These are phyloP conservation scores for Peromyscus californicus DNA, from an alignment of 2,113 vertebrate genomes.

Conservation along the genomic window DNA sequence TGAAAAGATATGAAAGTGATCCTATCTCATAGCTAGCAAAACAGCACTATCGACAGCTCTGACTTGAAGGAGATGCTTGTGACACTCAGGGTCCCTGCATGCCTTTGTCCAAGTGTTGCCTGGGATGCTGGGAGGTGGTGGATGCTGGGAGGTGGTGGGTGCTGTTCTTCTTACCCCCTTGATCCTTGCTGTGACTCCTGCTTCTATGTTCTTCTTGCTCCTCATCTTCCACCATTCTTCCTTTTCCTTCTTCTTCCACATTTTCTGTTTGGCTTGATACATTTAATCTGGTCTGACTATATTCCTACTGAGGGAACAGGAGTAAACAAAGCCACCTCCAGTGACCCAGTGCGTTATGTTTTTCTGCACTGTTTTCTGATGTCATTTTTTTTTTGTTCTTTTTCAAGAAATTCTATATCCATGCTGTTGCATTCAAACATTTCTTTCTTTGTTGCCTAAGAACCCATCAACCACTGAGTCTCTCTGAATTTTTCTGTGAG, in stretches of 20 bases:
- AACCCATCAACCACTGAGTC: background rate
- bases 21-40: background rate
- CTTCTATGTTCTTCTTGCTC: background rate
- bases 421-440: background rate
- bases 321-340: background rate
- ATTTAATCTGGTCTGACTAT: background rate
- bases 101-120: background rate
- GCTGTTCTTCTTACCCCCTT: background rate
- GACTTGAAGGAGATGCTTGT: background rate
- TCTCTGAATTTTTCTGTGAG: background rate
- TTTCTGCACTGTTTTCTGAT: background rate
- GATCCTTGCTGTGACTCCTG: background rate
- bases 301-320: background rate
- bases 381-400: background rate
- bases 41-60: rapidly evolving
- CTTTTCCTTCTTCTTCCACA: background rate
- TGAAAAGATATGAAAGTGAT: background rate
- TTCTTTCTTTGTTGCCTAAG: background rate
- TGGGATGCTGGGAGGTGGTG: background rate
- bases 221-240: background rate
- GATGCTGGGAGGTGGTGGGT: background rate
- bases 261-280: background rate
- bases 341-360: rapidly evolving
- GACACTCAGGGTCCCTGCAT: rapidly evolving
- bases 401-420: background rate